phyloP scores from a whole-genome alignment of 2,113 vertebrate species.

The Psilopsiagon aurifrons region DNA sequence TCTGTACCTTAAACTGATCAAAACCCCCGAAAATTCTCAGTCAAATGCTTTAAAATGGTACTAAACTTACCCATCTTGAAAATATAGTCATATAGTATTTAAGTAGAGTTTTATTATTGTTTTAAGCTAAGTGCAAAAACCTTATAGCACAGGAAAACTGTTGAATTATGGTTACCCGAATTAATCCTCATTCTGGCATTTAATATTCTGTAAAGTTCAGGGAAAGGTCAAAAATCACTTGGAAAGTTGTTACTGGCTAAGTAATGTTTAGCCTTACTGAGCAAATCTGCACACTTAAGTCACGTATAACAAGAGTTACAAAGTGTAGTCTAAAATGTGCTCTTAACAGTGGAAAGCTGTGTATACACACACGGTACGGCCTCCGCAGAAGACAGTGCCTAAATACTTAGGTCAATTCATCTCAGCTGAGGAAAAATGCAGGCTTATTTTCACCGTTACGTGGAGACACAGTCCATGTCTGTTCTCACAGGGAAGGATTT shows the following conservation, averaged over 20 bases:
- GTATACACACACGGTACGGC: background rate
- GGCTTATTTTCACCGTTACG: background rate
- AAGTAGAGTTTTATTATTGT: constrained; percentile 4
- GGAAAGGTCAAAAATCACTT: constrained; percentile 76
- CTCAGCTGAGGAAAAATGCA: background rate
- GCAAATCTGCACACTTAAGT: constrained; percentile 65
- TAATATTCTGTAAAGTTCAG: constrained; percentile 68
- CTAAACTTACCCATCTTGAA: background rate
- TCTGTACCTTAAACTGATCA: background rate
- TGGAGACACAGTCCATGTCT: background rate
- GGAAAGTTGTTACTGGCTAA: constrained; percentile 66
- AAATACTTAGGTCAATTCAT: background rate
- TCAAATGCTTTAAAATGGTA: background rate
- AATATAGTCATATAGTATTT: background rate
- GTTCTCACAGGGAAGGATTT: background rate
- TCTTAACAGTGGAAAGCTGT: constrained; percentile 4
- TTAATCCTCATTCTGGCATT: constrained; percentile 68
- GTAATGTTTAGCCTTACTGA: constrained; percentile 55
- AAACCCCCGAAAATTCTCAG: background rate
- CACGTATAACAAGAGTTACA: constrained; percentile 54
- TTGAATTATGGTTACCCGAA: constrained; percentile 57
- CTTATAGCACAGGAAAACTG: constrained; percentile 7
- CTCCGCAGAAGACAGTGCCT: background rate
- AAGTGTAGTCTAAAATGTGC: constrained; percentile 17
- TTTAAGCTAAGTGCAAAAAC: constrained; percentile 11